Evolutionary conservation across 2,888 invertebrate genomes (phyloP), one percentile per base, ranked within the genome.

Genomic region (Hypselothyrea guttata): DNA sequence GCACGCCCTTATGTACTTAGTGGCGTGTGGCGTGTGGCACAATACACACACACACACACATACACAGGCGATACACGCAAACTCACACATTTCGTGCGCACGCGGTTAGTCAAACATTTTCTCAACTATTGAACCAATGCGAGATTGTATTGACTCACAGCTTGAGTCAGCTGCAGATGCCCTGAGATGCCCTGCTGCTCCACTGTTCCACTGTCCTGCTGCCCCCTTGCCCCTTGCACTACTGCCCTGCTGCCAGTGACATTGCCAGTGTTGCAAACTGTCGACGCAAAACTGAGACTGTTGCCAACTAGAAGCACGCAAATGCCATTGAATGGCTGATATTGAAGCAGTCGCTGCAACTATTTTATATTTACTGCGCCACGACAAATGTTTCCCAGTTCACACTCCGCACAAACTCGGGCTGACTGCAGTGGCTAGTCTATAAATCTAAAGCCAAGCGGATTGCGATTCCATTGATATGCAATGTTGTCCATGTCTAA

Each of bases 81-180:
- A n/a, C n/a, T n/a, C n/a, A n/a, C n/a, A 69, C 22, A 22, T 22
- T 22, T 69, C 75, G 75, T 74, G 67, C 62, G 54, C 62, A 74
- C 74, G 82, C 71, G 83, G 78, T 82, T 84, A 65, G 67, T 55
- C 84, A 82, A 84, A 82, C 81, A 78, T 82, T 82, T 84, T 84
- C 68, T 67, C 84, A 81, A 75, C 82, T 66, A 81, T 84, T 84
- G 82, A 81, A 82, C 82, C 78, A 75, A 69, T 81, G 75, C 84
- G 56, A 73, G 66, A 71, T 81, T 75, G 78, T 77, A 81, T 82
- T 81, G 82, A 77, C 78, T 71, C 59, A 63, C 63, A 64, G 54
- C 73, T 60, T 51, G 52, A 56, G 66, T 33, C 55, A 28, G 48
- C n/a, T n/a, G n/a, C n/a, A 4, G n/a, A 9, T 16, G 18, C 9